Evolutionary conservation across 2,113 vertebrate species (phyloP).

Genomic region (Aramus guarauna): DNA sequence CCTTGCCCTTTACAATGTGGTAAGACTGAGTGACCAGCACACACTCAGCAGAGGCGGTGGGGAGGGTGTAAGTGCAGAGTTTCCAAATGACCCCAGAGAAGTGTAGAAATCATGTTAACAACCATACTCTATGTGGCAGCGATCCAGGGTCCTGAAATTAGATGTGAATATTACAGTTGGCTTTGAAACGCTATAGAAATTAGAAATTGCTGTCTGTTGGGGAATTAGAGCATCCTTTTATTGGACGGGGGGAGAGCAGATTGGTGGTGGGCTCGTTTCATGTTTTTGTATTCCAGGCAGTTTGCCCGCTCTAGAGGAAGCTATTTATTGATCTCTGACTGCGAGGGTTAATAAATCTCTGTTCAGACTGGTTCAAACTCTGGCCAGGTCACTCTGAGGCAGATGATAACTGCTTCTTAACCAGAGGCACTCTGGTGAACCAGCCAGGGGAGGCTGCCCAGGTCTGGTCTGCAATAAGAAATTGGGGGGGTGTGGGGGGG

Average conservation of each 20-base stretch:
- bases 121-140: neutral
- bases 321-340: conserved; percentile 55
- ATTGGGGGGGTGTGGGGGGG: rapidly evolving
- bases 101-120: neutral
- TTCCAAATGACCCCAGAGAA: conserved; percentile 9
- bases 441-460: neutral
- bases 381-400: conserved; percentile 20
- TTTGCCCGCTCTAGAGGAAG: neutral
- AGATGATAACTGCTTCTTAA: conserved; percentile 16
- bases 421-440: neutral
- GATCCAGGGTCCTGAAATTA: conserved; percentile 8
- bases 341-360: conserved; percentile 42
- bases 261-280: neutral
- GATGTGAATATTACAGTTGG: conserved; percentile 1
- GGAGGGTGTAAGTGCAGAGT: neutral
- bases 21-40: neutral
- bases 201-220: neutral
- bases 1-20: neutral
- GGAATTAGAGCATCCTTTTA: conserved; percentile 25
- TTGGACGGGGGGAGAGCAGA: neutral
- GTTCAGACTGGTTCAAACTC: conserved; percentile 12
- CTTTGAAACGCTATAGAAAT: neutral
- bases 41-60: neutral
- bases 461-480: neutral
- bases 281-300: conserved; percentile 23